Evolutionary conservation across 1,140 invertebrate species (phyloP).

Genomic region (Metopolophium dirhodum): DNA sequence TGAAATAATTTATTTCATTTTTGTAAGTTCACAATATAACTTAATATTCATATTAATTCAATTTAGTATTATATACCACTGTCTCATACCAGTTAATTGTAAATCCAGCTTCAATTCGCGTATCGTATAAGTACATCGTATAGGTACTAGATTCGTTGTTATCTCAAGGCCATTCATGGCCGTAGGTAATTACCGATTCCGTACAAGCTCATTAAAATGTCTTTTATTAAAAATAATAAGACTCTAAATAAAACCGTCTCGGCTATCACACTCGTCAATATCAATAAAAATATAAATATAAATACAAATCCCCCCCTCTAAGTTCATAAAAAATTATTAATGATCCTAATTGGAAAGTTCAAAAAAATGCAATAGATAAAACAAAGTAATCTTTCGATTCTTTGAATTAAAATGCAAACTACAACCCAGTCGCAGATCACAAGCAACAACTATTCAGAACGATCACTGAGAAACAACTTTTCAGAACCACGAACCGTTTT

Average conservation of each 20-base stretch:
- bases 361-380: neutral
- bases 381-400: neutral
- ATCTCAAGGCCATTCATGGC: neutral
- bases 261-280: neutral
- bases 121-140: neutral
- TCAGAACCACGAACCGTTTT: neutral
- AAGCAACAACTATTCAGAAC: neutral
- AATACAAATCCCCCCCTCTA: neutral
- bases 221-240: neutral
- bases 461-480: too few relatives aligned
- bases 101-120: neutral
- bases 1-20: too few relatives aligned
- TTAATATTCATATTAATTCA: neutral
- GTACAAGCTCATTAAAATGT: neutral
- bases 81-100: neutral
- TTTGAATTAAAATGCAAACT: neutral
- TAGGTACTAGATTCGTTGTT: neutral
- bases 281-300: neutral
- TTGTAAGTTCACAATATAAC: too few relatives aligned
- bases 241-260: too few relatives aligned
- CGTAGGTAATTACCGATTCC: neutral
- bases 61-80: neutral
- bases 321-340: neutral
- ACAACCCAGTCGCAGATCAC: neutral
- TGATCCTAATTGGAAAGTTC: neutral